These are phyloP conservation scores for Drosophila stalkeri DNA, from an alignment of 2,888 invertebrate genomes.

Conservation along the genomic window DNA sequence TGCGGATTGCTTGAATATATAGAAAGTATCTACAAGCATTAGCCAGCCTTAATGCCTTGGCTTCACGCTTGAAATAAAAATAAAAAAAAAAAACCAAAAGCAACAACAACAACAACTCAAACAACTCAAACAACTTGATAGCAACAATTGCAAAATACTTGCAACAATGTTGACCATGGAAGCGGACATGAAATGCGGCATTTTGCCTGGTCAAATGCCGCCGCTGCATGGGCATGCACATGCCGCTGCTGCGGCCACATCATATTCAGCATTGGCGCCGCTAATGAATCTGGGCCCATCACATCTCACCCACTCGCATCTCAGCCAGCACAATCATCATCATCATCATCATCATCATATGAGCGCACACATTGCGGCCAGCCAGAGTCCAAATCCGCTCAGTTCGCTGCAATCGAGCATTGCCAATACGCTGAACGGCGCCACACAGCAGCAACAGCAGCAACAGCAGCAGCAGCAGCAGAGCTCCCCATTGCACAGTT, in stretches of 20 bases:
- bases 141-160: constrained; percentile 86
- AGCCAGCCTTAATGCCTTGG: not conserved
- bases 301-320: constrained; percentile 87
- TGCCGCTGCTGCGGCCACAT: constrained; percentile 76
- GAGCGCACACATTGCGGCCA: constrained; percentile 83
- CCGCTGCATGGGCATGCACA: constrained; percentile 90
- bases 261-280: constrained; percentile 91
- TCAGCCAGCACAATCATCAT: constrained; percentile 88
- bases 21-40: not conserved
- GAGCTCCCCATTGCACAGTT: constrained; percentile 84
- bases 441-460: constrained; percentile 45
- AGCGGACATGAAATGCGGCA: constrained; percentile 95
- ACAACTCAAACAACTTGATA: not conserved
- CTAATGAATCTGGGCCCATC: constrained; percentile 89
- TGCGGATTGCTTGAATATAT: too few species aligned
- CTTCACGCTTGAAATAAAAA: constrained; percentile 2
- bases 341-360: constrained; percentile 86
- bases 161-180: constrained; percentile 93
- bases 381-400: constrained; percentile 81
- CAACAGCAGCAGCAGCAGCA: constrained; percentile 80
- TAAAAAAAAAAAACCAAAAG: constrained; percentile 10
- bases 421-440: constrained; percentile 82
- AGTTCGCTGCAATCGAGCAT: constrained; percentile 83
- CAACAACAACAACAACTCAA: constrained; percentile 12
- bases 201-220: constrained; percentile 93